Conservation (phyloP, 2,113 vertebrate genomes). For the Rallus limicola region DNA sequence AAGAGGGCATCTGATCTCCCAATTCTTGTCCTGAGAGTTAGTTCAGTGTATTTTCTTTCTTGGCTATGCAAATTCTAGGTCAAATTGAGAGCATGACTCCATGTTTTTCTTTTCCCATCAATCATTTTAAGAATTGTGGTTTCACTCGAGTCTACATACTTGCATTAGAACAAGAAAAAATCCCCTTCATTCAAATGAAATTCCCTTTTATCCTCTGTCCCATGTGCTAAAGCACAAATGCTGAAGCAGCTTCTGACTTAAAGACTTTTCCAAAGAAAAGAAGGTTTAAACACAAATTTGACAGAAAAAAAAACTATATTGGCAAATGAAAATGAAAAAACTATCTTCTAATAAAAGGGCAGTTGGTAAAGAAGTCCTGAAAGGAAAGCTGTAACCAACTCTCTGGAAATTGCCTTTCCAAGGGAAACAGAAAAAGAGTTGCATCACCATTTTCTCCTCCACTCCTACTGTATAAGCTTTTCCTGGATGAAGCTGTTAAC, state of each 20-base stretch:
- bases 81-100: background rate
- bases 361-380: background rate
- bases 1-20: background rate
- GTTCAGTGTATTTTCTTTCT: background rate
- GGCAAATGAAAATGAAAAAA: background rate
- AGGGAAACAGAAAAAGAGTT: background rate
- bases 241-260: background rate
- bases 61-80: background rate
- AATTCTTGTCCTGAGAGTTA: background rate
- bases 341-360: background rate
- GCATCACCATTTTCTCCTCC: background rate
- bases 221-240: background rate
- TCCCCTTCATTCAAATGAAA: background rate
- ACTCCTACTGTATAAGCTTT: background rate
- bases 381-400: background rate
- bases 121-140: background rate
- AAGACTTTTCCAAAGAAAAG: background rate
- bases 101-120: background rate
- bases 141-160: background rate
- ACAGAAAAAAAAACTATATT: background rate
- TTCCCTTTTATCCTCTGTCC: background rate
- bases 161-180: background rate
- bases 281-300: background rate
- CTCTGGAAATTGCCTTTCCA: background rate
- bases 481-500: background rate